These are phyloP conservation scores for Melopsittacus undulatus DNA, from an alignment of 2,797 vertebrate species.

Conservation along the genomic window DNA sequence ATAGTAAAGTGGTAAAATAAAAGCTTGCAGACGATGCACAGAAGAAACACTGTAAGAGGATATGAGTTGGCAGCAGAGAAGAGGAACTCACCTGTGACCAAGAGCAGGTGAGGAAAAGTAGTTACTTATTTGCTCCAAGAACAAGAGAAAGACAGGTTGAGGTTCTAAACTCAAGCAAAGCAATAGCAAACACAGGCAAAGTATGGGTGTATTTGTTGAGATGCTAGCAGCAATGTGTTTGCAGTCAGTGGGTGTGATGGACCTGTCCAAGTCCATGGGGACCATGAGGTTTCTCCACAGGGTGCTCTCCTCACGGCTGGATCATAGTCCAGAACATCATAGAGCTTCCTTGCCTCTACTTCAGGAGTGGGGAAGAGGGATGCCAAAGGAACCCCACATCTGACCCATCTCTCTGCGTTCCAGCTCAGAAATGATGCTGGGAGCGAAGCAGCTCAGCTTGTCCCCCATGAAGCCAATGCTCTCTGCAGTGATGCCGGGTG, in stretches of 20 bases:
- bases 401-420: not conserved
- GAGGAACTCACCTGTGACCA: not conserved
- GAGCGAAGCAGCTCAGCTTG: not conserved
- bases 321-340: not conserved
- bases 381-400: fast-evolving
- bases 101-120: not conserved
- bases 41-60: not conserved
- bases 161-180: not conserved
- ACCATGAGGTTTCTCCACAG: fast-evolving
- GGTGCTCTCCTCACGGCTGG: not conserved
- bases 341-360: not conserved
- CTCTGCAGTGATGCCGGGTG: not conserved
- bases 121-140: not conserved
- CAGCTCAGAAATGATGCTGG: slow-evolving; percentile 70
- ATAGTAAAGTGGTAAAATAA: not conserved
- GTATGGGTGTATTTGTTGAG: not conserved
- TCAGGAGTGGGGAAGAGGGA: not conserved
- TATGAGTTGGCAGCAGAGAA: not conserved
- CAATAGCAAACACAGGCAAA: not conserved
- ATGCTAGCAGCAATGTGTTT: not conserved
- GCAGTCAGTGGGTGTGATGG: too few species aligned
- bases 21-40: not conserved
- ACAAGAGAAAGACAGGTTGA: not conserved
- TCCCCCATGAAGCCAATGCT: not conserved
- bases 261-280: fast-evolving